Conservation (phyloP, 23 tunicate species). For the Trididemnum clinides region DNA sequence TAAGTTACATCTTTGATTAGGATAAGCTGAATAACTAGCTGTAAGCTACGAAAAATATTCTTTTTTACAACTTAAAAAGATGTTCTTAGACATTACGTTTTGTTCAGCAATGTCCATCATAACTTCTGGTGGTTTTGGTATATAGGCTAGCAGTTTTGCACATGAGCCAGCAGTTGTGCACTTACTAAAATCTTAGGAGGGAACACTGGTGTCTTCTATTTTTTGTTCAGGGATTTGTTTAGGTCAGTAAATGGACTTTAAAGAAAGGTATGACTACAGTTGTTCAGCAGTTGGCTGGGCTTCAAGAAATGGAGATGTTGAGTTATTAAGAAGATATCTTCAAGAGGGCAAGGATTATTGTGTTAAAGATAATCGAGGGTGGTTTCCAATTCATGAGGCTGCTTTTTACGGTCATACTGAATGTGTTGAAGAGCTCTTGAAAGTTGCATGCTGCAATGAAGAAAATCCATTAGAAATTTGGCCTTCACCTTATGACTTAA, state of each 20-base stretch:
- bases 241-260: conserved; percentile 41
- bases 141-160: too few relatives aligned
- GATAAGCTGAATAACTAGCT: too few relatives aligned
- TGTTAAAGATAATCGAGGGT: conserved; percentile 61
- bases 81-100: too few relatives aligned
- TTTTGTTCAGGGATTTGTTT: too few relatives aligned
- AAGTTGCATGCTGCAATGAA: conserved; percentile 36
- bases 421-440: conserved; percentile 36
- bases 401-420: conserved; percentile 58
- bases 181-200: too few relatives aligned
- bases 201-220: too few relatives aligned
- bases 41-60: too few relatives aligned
- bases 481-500: conserved; percentile 42
- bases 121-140: too few relatives aligned
- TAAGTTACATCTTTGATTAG: too few relatives aligned
- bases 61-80: too few relatives aligned
- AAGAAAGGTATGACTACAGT: conserved; percentile 23
- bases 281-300: conserved; percentile 67
- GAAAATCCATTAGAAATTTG: conserved; percentile 56
- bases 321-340: conserved; percentile 1
- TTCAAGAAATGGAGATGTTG: conserved; percentile 30
- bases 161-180: too few relatives aligned
- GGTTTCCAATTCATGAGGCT: conserved; percentile 90
- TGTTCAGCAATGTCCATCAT: too few relatives aligned
- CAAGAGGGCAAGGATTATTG: conserved; percentile 35